These are phyloP conservation scores for Mionectes olivaceus DNA, from an alignment of 2,797 vertebrate species.

Conservation along the genomic window DNA sequence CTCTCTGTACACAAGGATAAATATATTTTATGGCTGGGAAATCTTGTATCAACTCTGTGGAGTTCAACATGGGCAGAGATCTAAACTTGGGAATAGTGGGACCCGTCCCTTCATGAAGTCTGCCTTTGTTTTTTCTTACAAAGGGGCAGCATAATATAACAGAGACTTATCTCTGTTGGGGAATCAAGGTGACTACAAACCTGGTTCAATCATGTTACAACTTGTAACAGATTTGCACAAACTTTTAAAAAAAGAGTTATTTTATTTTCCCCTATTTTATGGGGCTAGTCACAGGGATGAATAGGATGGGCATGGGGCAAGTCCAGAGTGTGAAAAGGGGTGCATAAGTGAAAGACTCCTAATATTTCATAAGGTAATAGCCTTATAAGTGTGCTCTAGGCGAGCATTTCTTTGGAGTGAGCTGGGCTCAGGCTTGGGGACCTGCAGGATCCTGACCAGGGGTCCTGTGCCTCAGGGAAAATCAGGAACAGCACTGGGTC, in stretches of 20 bases:
- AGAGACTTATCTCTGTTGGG: not conserved
- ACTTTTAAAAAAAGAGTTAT: not conserved
- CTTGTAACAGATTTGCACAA: not conserved
- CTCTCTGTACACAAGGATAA: not conserved
- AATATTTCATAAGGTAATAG: not conserved
- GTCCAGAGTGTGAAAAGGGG: not conserved
- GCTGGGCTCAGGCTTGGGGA: not conserved
- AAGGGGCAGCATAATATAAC: not conserved
- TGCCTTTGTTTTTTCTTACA: not conserved
- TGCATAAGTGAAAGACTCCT: not conserved
- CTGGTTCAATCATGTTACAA: fast-evolving
- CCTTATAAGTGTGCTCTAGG: not conserved
- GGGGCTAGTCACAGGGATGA: not conserved
- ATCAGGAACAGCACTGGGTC: not conserved
- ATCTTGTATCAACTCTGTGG: not conserved
- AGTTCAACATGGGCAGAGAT: not conserved
- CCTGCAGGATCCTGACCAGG: not conserved
- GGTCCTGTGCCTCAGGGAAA: not conserved
- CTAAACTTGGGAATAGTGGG: not conserved
- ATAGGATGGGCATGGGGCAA: not conserved
- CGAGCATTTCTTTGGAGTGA: not conserved
- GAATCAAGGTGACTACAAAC: not conserved
- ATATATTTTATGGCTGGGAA: not conserved
- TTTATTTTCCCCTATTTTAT: not conserved
- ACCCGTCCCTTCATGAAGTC: not conserved